A percentile compares a stretch with the other conserved stretches of the same genome.
Evolutionary conservation across 2,797 vertebrate species (phyloP).

Genomic region (Morelia viridis): DNA sequence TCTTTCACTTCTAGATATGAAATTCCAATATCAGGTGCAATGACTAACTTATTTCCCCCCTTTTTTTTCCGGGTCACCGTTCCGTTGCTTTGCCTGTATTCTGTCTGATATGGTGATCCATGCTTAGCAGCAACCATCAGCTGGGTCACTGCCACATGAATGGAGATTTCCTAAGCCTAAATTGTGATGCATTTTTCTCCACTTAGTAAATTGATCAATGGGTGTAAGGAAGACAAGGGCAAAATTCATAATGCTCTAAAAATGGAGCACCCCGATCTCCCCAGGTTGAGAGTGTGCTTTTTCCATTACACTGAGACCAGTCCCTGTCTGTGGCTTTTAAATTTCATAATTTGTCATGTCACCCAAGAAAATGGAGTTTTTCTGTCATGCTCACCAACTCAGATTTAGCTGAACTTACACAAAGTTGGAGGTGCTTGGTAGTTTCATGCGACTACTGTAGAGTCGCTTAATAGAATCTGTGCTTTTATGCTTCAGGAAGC

Average conservation of each 20-base stretch:
- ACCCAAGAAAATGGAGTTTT: slow-evolving; percentile 55
- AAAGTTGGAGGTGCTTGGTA: background rate
- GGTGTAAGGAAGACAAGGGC: background rate
- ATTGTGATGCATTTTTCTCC: background rate
- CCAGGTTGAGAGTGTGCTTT: slow-evolving; percentile 40
- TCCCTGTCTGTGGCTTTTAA: slow-evolving; percentile 50
- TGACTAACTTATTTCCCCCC: slow-evolving; percentile 20
- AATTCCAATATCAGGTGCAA: slow-evolving; percentile 20
- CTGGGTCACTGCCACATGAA: slow-evolving; percentile 49
- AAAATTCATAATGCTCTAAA: slow-evolving; percentile 20
- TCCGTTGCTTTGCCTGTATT: slow-evolving; percentile 36
- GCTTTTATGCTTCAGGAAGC: background rate
- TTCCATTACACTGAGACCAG: slow-evolving; percentile 48
- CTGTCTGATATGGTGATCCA: slow-evolving; percentile 11
- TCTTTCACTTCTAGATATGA: slow-evolving; percentile 23
- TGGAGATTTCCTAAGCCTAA: slow-evolving; percentile 29
- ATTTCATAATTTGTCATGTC: slow-evolving; percentile 67
- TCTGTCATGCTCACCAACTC: background rate
- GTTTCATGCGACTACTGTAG: background rate
- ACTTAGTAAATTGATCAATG: slow-evolving; percentile 46
- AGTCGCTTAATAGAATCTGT: background rate
- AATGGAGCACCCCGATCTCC: slow-evolving; percentile 25
- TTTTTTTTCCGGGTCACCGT: background rate
- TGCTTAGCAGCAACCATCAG: slow-evolving; percentile 14
- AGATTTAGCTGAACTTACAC: background rate